A percentile compares a stretch with the other conserved stretches of the same genome.
Evolutionary conservation across 1,140 invertebrate genomes (phyloP).

Genomic region (Potamilus streckersoni): DNA sequence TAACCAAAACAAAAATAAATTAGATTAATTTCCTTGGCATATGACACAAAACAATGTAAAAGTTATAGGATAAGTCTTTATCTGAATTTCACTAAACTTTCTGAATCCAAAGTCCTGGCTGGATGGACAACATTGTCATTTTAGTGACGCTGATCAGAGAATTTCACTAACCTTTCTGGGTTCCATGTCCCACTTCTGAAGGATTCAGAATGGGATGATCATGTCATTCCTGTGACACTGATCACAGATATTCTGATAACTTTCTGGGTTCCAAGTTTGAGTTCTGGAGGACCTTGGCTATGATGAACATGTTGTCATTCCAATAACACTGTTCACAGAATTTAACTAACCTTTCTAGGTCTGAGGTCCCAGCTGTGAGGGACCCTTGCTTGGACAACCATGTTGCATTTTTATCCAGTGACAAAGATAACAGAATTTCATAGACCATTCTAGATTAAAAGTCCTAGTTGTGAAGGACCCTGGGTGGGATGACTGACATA

Average conservation of each 20-base stretch:
- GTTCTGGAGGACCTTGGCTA: slow-evolving; percentile 69
- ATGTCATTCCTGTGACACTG: slow-evolving; percentile 71
- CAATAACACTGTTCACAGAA: slow-evolving; percentile 69
- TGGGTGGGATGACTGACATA: slow-evolving; percentile 70
- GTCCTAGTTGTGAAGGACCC: slow-evolving; percentile 71
- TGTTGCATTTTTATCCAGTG: slow-evolving; percentile 70
- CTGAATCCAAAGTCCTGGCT: slow-evolving; percentile 66
- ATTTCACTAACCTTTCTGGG: slow-evolving; percentile 59
- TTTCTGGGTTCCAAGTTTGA: slow-evolving; percentile 66
- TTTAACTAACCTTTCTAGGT: slow-evolving; percentile 57
- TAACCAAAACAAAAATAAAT: too few species aligned
- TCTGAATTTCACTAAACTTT: slow-evolving; percentile 17
- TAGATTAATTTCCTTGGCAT: too few species aligned
- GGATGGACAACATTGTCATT: slow-evolving; percentile 68
- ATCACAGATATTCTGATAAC: slow-evolving; percentile 62
- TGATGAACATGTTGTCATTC: slow-evolving; percentile 69
- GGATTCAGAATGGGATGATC: slow-evolving; percentile 68
- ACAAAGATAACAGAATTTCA: neutral
- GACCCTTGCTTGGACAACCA: slow-evolving; percentile 68
- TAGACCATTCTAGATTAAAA: slow-evolving; percentile 65
- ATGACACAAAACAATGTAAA: too few species aligned
- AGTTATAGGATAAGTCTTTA: too few species aligned
- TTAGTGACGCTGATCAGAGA: slow-evolving; percentile 66
- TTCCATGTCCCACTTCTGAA: slow-evolving; percentile 71
- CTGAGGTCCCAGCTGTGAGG: slow-evolving; percentile 71